Evolutionary conservation across 2,888 invertebrate genomes (phyloP).

Genomic region (Acanthosepion esculentum): DNA sequence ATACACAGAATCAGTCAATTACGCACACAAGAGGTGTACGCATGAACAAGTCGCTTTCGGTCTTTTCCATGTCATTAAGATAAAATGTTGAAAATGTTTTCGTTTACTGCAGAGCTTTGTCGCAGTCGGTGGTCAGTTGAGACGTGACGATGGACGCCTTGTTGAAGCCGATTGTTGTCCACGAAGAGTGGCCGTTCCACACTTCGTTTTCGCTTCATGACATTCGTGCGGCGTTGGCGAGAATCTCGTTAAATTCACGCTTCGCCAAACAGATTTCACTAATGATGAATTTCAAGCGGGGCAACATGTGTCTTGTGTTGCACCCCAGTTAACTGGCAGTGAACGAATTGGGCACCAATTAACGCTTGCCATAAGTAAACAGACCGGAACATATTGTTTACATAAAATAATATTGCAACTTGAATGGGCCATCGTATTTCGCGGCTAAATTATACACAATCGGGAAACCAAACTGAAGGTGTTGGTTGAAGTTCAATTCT

Average conservation of each 20-base stretch:
- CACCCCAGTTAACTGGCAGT: neutral
- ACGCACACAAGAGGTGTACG: neutral
- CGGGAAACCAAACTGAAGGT: neutral
- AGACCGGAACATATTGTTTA: slow-evolving; percentile 14
- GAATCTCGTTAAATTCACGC: slow-evolving; percentile 23
- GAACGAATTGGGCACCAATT: neutral
- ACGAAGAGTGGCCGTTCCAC: neutral
- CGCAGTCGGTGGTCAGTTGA: slow-evolving; percentile 33
- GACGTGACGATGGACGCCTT: neutral
- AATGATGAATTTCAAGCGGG: slow-evolving; percentile 8
- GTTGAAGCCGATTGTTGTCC: neutral
- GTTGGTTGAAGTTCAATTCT: neutral
- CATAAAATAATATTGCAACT: neutral
- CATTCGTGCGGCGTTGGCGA: neutral
- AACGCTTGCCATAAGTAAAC: neutral
- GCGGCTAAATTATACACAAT: neutral
- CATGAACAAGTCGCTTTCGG: neutral
- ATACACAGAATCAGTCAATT: neutral
- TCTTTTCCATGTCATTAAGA: slow-evolving; percentile 21
- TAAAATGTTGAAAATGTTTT: slow-evolving; percentile 10
- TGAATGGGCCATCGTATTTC: neutral
- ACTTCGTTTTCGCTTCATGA: slow-evolving; percentile 22
- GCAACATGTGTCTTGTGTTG: slow-evolving; percentile 23
- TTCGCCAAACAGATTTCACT: neutral
- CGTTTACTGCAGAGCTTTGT: neutral